Evolutionary conservation across 2,888 invertebrate genomes (phyloP), one percentile per base, ranked within the genome.

Genomic region (Hyalella azteca): DNA sequence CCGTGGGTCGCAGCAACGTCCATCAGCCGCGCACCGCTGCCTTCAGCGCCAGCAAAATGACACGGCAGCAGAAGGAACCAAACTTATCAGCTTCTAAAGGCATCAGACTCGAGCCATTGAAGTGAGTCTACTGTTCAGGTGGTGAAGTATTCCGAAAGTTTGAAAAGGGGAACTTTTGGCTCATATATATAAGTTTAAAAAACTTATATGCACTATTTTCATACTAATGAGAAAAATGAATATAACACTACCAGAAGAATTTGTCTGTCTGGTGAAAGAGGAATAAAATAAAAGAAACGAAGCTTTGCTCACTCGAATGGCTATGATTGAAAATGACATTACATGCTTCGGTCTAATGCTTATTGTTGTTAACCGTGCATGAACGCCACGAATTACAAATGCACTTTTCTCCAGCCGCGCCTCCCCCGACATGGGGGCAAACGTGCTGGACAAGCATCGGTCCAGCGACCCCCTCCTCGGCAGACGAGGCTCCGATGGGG

Each of bases 1-100:
- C 66, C 3, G n/a, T 36, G 19, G 19, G 66, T 7, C 36, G 19
- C 36, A 19, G 29, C 39, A 36, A 66, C 66, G 54, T 54, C 54
- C 54, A 54, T 29, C 22, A 26, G 54, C 66, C 66, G 13, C 22
- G 66, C 5, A 45, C 7, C 1, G 75, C 45, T 5, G 15, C n/a
- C 0, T 75, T 75, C 45, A 75, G 75, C n/a, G 75, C 75, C 40
- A 75, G 45, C 45, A 75, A 75, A 22, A 75, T 75, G 45, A 22
- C 29, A n/a, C 40, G 45, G 45, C 40, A 75, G 29, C 41, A 40
- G 9, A 41, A 39, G 29, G 75, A 75, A 39, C 40, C 40, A n/a
- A 75, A 75, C 75, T 15, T 29, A 11, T 75, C 75, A 15, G 75
- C 75, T 5, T 66, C 66, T 29, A 66, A 66, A 36, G 40, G 75